A percentile compares a stretch with the other conserved stretches of the same genome.
These are phyloP conservation scores for Microtus oregoni DNA, from an alignment of 2,113 vertebrate genomes.

Conservation along the genomic window DNA sequence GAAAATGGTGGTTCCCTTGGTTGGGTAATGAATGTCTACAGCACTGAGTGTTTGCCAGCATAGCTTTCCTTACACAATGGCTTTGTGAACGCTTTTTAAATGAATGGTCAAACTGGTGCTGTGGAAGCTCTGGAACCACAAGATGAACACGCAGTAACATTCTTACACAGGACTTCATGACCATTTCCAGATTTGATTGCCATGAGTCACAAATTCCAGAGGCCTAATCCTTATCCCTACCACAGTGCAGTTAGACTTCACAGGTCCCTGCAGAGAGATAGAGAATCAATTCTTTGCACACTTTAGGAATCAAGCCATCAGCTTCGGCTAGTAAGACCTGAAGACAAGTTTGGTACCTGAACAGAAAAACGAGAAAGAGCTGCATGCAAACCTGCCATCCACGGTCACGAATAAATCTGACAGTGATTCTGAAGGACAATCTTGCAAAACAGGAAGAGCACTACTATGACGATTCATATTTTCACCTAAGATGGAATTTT, in stretches of 20 bases:
- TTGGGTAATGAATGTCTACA: conserved; percentile 65
- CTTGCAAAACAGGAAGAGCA: conserved; percentile 78
- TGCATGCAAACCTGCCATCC: not conserved
- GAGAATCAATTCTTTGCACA: conserved; percentile 72
- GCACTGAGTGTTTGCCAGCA: conserved; percentile 34
- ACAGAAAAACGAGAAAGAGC: conserved; percentile 56
- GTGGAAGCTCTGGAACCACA: conserved; percentile 29
- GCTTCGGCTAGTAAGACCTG: not conserved
- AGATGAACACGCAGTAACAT: conserved; percentile 17
- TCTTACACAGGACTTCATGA: conserved; percentile 30
- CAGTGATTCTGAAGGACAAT: conserved; percentile 71
- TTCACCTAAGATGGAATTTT: conserved; percentile 45
- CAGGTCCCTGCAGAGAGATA: conserved; percentile 55
- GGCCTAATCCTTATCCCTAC: conserved; percentile 44
- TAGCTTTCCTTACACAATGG: conserved; percentile 30
- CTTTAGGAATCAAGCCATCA: conserved; percentile 69
- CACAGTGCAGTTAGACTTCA: conserved; percentile 65
- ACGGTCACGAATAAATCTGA: not conserved
- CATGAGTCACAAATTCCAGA: conserved; percentile 64
- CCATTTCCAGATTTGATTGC: conserved; percentile 59
- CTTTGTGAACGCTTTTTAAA: not conserved
- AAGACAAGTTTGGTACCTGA: conserved; percentile 37
- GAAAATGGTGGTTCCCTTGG: conserved; percentile 50
- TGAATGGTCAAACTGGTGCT: conserved; percentile 24
- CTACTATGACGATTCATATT: conserved; percentile 77